Base-by-base conservation (phyloP, 2,113 vertebrate species). In the Myxocyprinus asiaticus region DNA sequence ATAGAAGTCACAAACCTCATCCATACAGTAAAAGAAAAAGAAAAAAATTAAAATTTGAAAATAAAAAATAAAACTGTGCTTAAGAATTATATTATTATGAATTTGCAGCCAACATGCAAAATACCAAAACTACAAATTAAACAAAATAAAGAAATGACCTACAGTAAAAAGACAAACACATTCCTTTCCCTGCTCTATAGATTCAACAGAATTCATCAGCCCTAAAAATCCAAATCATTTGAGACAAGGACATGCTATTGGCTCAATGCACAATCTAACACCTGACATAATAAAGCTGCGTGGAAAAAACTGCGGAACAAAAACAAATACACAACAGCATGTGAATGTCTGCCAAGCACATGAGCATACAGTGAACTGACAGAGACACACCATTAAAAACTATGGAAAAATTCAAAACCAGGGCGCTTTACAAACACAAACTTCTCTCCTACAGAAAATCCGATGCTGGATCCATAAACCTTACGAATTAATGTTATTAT, bases 331-430 rank as follows among this genome's bases (percentile, higher is more conserved):
- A 80, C 65, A 4, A 80, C 65, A 4, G 79, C 10, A 17, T 50
- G 59, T 42, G 45, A 74, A 74, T 7, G 15, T 74, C 72, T 76
- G 74, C 74, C 48, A 76, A 76, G 74, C 74, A 76, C 73, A 76
- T 65, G 62, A 66, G 72, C 59, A 64, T 63, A 63, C 71, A 62
- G 3, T 33, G 74, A 76, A 55, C 47, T 51, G 48, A 65, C 74
- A 76, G 74, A 76, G 22, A 76, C 22, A 33, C 22, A n/a, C 42
- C 11, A 15, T 53, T 15, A 64, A 55, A 17, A 76, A 65, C 6
- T 6, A 53, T 12, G 6, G 33, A 22, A 76, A 61, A 44, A 15
- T 12, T 61, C 56, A 61, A 62, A 55, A 64, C 22, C 62, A 64
- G 11, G 17, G 22, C 22, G 5, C 61, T 65, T 51, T 6, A 76